Percentiles rank a stretch among this genome's conserved stretches.
Conservation (phyloP, 2,113 vertebrate genomes). For the Passerina amoena region DNA sequence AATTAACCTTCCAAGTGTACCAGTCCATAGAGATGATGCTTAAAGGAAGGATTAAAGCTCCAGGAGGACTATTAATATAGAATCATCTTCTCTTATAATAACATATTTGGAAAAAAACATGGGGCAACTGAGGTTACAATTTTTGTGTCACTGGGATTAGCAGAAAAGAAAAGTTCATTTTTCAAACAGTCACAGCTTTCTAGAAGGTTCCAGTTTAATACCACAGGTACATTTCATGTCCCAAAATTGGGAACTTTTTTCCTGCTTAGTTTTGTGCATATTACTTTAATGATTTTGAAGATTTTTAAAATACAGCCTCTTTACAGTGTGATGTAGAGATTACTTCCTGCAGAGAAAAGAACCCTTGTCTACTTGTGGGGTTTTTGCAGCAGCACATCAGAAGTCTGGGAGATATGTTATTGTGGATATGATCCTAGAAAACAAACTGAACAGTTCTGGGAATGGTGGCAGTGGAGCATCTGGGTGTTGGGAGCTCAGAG, state of each 20-base stretch:
- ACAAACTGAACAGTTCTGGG: neutral
- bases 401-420: neutral
- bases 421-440: neutral
- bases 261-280: neutral
- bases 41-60: neutral
- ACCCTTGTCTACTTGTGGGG: neutral
- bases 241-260: neutral
- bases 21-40: neutral
- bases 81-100: neutral
- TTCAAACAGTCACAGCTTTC: neutral
- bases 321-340: neutral
- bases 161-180: neutral
- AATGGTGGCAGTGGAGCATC: neutral
- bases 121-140: neutral
- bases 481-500: neutral
- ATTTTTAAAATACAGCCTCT: neutral
- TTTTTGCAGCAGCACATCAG: neutral
- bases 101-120: neutral
- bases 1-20: neutral
- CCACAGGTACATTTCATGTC: neutral
- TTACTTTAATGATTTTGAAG: neutral
- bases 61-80: neutral
- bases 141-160: neutral
- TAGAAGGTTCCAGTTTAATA: conserved; percentile 41
- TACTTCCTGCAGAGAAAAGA: neutral